Conservation (phyloP, 2,113 vertebrate genomes). For the Istiophorus platypterus region DNA sequence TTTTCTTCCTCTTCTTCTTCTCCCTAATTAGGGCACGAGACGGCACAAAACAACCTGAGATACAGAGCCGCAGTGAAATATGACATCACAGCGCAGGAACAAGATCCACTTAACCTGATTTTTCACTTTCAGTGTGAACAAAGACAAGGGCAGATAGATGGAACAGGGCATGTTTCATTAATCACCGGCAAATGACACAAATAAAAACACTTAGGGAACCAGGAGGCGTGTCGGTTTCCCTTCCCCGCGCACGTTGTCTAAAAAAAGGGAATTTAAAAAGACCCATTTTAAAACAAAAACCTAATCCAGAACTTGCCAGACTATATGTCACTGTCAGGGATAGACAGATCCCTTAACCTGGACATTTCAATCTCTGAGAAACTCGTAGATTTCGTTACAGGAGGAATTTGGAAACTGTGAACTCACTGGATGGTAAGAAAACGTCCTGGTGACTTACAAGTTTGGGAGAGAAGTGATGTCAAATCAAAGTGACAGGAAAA, state of each 20-base stretch:
- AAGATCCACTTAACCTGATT: slow-evolving; percentile 80
- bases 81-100: slow-evolving; percentile 67
- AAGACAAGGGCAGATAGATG: slow-evolving; percentile 62
- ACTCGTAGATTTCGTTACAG: too few species aligned
- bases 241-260: neutral
- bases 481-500: neutral
- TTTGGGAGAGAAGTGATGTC: too few species aligned
- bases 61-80: slow-evolving; percentile 44
- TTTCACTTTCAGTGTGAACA: slow-evolving; percentile 77
- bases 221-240: neutral
- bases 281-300: too few species aligned
- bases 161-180: slow-evolving; percentile 61
- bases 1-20: slow-evolving; percentile 28
- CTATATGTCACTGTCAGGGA: too few species aligned
- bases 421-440: neutral
- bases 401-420: too few species aligned
- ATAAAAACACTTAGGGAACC: slow-evolving; percentile 25
- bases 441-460: neutral
- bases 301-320: too few species aligned
- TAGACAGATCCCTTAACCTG: too few species aligned
- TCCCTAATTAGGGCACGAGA: slow-evolving; percentile 85
- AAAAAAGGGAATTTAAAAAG: too few species aligned
- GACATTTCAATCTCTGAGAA: too few species aligned
- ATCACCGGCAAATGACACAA: slow-evolving; percentile 51
- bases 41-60: slow-evolving; percentile 77